Base-by-base conservation (phyloP, 2,888 invertebrate genomes). In the Steinernema hermaphroditum region DNA sequence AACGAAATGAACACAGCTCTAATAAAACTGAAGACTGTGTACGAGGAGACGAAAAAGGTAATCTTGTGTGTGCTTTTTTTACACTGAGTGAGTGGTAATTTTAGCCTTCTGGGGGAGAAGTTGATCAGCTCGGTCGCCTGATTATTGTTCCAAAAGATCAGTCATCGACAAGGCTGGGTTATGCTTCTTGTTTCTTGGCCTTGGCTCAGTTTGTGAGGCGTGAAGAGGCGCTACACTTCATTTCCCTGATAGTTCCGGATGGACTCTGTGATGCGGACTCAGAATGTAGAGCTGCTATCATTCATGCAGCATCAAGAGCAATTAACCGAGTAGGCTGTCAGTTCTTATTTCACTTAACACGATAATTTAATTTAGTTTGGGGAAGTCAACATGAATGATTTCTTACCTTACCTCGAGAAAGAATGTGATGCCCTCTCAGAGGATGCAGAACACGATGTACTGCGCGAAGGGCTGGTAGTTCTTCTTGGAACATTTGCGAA, bases 401-500 rank as follows among this genome's bases (percentile, higher is more conserved):
- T 90, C 87, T 87, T 88, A n/a, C 88, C 89, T 1, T 77, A 78
- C 68, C 74, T 85, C 16, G 83, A 83, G 69, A 12, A n/a, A 2
- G 9, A 29, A 29, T 34, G 29, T 24, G 62, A 62, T 19, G 62
- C 32, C 14, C 62, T 62, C 1, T 32, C 2, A 12, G 69, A 71
- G 24, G 41, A 68, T 24, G 80, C 44, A 8, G 75, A 76, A 75
- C 94, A 91, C 87, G 98, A 98, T 89, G 92, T 93, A 16, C 93
- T 96, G 71, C 91, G 97, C 24, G 96, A 97, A 88, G 93, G 94
- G 76, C 94, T 98, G 72, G 82, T 98, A 72, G 93, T 98, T 86
- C 90, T 98, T 72, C 94, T 98, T 92, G 98, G 98, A 2, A 94
- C 94, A 0, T 89, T 98, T 81, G 97, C 97, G n/a, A 91, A 94